Percentiles rank a stretch among this genome's conserved stretches.
Conservation (phyloP, 2,797 vertebrate species). For the Myotis planiceps region DNA sequence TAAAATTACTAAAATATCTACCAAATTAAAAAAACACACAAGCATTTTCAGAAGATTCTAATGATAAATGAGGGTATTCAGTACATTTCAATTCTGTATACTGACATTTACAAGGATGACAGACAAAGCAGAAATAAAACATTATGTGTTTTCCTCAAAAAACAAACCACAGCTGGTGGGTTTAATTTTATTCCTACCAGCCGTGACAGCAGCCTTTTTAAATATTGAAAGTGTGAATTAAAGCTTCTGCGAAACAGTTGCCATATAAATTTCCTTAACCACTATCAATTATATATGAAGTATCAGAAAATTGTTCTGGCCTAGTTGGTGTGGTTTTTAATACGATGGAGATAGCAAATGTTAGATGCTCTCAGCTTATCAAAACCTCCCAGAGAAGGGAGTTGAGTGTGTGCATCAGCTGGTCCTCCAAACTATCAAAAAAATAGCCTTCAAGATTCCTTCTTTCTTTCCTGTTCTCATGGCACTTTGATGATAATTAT, state of each 20-base stretch:
- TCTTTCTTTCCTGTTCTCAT: background rate
- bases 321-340: constrained; percentile 21
- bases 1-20: background rate
- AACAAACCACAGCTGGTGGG: constrained; percentile 72
- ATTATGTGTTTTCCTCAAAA: constrained; percentile 77
- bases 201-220: constrained; percentile 76
- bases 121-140: constrained; percentile 76
- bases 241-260: constrained; percentile 73
- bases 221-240: constrained; percentile 80
- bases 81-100: constrained; percentile 42
- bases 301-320: constrained; percentile 54
- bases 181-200: constrained; percentile 80
- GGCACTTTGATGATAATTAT: background rate
- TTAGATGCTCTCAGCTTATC: background rate
- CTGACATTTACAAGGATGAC: constrained; percentile 62
- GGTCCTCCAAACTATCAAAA: background rate
- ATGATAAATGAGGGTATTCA: background rate
- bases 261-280: constrained; percentile 74
- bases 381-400: background rate
- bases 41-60: constrained; percentile 1
- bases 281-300: constrained; percentile 77
- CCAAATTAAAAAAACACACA: background rate
- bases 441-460: background rate
- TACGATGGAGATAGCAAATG: background rate
- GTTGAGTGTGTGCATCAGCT: background rate